Evolutionary conservation across 2,888 invertebrate genomes (phyloP), one percentile per base, ranked within the genome.

Genomic region (Girardia tigrina): DNA sequence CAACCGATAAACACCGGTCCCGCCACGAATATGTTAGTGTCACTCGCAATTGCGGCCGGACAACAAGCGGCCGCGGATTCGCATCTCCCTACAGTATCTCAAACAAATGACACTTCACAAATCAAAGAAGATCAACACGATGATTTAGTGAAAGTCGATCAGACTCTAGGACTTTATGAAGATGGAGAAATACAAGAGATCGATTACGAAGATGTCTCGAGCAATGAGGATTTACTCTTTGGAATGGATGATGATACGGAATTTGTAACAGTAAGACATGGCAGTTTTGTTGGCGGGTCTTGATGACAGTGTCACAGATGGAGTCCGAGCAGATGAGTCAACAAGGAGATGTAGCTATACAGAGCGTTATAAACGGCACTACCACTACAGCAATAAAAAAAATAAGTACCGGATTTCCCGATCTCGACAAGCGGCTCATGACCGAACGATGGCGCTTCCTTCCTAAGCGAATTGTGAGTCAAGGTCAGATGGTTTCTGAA

Each of bases 141-240:
- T 56, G 56, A 56, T 56, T 23, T 56, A 20, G n/a, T 56, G 23
- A 56, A 56, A 56, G n/a, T 23, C 26, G 28, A 42, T 74, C 69
- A 26, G 72, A 26, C 42, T 26, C 23, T 70, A n/a, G 74, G 74
- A 23, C 28, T 74, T n/a, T 74, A 74, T 74, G 74, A 74, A 73
- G 74, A 74, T 26, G 74, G 74, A 12, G 74, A 74, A 42, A 74
- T 74, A 26, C 74, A 74, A 27, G 74, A 74, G n/a, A 42, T 74
- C 12, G 74, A 74, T 28, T 74, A 74, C 28, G 74, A 74, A 27
- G 74, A 74, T n/a, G 42, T 74, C 72, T 74, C 74, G 8, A 69
- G 56, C n/a, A 74, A 74, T 23, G 74, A 74, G 26, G 74, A 74
- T 74, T 71, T 74, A 28, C 72, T 74, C 4, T 73, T 36, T 28